Percentiles rank a stretch among this genome's conserved stretches.
Conservation (phyloP, 2,113 vertebrate genomes). For the Artemisiospiza belli region DNA sequence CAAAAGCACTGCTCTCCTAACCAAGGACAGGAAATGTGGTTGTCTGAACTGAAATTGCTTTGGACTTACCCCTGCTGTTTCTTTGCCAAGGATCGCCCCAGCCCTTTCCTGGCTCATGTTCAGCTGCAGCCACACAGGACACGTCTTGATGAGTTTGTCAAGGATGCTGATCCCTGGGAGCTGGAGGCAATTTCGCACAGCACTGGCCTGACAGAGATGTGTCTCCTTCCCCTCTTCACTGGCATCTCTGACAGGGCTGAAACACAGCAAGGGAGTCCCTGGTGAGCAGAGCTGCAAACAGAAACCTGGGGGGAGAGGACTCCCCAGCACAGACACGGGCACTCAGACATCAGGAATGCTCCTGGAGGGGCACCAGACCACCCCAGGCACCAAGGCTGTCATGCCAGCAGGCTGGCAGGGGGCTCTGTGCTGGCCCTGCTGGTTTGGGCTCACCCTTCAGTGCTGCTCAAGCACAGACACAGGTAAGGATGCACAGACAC, state of each 20-base stretch:
- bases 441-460: background rate
- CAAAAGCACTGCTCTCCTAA: background rate
- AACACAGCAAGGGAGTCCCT: conserved; percentile 6
- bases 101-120: conserved; percentile 75
- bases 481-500: background rate
- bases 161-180: conserved; percentile 77
- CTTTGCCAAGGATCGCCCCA: conserved; percentile 73
- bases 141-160: conserved; percentile 86
- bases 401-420: background rate
- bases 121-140: conserved; percentile 86
- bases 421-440: background rate
- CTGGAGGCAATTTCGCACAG: conserved; percentile 29
- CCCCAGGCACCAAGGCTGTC: background rate
- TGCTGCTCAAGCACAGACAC: background rate
- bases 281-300: background rate
- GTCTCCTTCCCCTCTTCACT: background rate
- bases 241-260: conserved; percentile 38
- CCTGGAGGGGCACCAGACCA: background rate
- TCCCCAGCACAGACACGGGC: background rate
- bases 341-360: background rate
- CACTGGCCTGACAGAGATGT: background rate
- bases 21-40: background rate
- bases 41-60: background rate
- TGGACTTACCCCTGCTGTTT: conserved; percentile 84
- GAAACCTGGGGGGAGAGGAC: background rate